phyloP scores from a whole-genome alignment of 2,797 vertebrate genomes.

The Cuniculus paca region DNA sequence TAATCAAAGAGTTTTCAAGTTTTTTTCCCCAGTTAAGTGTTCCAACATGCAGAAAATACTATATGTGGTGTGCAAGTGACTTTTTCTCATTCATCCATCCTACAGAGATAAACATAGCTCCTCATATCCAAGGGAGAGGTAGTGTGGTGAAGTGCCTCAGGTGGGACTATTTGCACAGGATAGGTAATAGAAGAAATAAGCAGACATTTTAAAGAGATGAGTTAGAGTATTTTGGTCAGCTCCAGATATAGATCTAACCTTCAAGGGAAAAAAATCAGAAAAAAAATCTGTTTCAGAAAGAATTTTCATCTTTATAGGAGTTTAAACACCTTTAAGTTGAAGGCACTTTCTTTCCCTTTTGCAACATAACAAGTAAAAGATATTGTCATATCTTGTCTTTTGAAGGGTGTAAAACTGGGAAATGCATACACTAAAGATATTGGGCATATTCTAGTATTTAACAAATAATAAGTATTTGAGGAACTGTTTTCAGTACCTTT shows the following conservation, averaged over 20 bases:
- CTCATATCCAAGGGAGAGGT: not conserved
- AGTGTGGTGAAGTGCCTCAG: not conserved
- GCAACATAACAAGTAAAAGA: not conserved
- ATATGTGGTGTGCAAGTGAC: not conserved
- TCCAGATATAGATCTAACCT: constrained; percentile 58
- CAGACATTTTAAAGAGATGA: constrained; percentile 36
- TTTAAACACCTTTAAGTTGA: constrained; percentile 67
- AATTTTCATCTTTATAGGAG: constrained; percentile 65
- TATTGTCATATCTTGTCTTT: constrained; percentile 59
- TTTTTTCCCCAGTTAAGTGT: not conserved
- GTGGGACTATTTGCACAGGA: not conserved
- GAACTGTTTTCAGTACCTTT: constrained; percentile 39
- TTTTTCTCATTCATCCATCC: not conserved
- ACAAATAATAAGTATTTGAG: constrained; percentile 68
- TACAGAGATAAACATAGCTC: not conserved
- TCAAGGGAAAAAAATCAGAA: not conserved
- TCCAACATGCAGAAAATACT: not conserved
- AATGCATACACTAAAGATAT: constrained; percentile 42
- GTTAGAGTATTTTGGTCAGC: constrained; percentile 52
- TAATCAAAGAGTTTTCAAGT: constrained; percentile 6
- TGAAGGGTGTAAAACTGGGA: constrained; percentile 47
- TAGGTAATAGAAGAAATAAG: constrained; percentile 20
- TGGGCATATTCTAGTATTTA: constrained; percentile 14
- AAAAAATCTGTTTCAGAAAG: constrained; percentile 53
- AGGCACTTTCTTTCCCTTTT: constrained; percentile 43